Percentiles rank a stretch among this genome's conserved stretches.
Conservation (phyloP, 2,888 invertebrate genomes). For the Chalcosyrphus nemorum region DNA sequence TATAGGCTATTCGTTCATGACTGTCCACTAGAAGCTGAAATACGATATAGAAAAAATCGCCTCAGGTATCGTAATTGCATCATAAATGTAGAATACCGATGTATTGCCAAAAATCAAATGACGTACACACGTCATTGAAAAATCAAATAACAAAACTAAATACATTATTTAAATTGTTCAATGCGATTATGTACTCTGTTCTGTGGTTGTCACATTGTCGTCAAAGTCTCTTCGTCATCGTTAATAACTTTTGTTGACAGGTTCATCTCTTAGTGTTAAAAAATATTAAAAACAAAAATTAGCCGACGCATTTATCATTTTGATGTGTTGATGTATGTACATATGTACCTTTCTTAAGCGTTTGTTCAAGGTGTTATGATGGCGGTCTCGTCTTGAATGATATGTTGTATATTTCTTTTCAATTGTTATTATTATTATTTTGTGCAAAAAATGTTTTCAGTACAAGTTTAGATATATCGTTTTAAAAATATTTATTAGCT, state of each 20-base stretch:
- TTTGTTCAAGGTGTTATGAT: background rate
- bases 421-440: too few species aligned
- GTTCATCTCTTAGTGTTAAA: slow-evolving; percentile 8
- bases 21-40: slow-evolving; percentile 82
- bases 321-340: slow-evolving; percentile 15
- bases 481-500: too few species aligned
- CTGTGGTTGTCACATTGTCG: slow-evolving; percentile 16
- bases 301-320: slow-evolving; percentile 19
- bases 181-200: background rate
- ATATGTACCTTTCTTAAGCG: slow-evolving; percentile 12
- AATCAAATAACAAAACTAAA: slow-evolving; percentile 1
- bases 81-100: background rate
- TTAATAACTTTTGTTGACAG: slow-evolving; percentile 33
- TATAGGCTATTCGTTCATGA: slow-evolving; percentile 81
- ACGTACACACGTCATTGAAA: slow-evolving; percentile 18
- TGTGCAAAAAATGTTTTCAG: slow-evolving; percentile 54
- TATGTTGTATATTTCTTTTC: background rate
- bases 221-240: slow-evolving; percentile 31
- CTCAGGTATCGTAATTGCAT: slow-evolving; percentile 79
- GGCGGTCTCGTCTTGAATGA: background rate
- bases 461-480: background rate
- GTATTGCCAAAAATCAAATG: background rate
- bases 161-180: background rate
- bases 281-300: background rate
- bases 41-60: slow-evolving; percentile 81